These are phyloP conservation scores for Paratilapia polleni DNA, from an alignment of 2,113 vertebrate species.

Conservation along the genomic window DNA sequence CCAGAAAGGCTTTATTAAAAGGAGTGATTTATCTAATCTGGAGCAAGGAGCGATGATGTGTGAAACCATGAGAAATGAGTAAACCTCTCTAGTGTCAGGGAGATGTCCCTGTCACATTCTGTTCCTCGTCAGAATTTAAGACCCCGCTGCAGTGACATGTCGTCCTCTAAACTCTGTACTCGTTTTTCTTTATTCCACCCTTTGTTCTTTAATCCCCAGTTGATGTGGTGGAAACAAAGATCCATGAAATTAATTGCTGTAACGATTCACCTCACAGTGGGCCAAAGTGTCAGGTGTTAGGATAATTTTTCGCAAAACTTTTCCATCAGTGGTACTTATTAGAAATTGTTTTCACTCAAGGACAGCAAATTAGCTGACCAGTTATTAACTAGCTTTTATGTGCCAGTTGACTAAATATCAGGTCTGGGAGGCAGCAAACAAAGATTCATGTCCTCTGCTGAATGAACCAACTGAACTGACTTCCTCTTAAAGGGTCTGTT, in stretches of 20 bases:
- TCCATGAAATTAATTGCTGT: conserved; percentile 50
- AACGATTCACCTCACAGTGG: conserved; percentile 21
- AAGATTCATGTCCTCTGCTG: neutral
- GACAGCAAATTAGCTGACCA: neutral
- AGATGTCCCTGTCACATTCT: conserved; percentile 53
- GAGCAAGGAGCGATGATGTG: conserved; percentile 39
- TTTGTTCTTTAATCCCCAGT: conserved; percentile 44
- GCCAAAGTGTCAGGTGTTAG: neutral
- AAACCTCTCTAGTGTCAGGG: conserved; percentile 44
- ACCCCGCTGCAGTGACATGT: conserved; percentile 21
- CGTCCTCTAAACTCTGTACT: conserved; percentile 36
- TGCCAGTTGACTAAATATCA: neutral
- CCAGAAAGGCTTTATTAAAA: conserved; percentile 56
- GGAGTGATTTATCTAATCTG: conserved; percentile 60
- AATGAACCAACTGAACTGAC: neutral
- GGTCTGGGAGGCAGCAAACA: neutral
- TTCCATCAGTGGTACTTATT: neutral
- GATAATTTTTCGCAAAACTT: conserved; percentile 2
- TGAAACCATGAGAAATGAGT: conserved; percentile 58
- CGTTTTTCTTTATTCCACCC: conserved; percentile 37
- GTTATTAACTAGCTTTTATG: neutral
- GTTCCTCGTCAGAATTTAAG: conserved; percentile 52
- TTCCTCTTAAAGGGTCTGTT: neutral
- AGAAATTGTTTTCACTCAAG: neutral
- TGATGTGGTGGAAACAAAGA: conserved; percentile 47